Evolutionary conservation across 2,797 vertebrate genomes (phyloP).

Genomic region (Acanthiza pusilla): DNA sequence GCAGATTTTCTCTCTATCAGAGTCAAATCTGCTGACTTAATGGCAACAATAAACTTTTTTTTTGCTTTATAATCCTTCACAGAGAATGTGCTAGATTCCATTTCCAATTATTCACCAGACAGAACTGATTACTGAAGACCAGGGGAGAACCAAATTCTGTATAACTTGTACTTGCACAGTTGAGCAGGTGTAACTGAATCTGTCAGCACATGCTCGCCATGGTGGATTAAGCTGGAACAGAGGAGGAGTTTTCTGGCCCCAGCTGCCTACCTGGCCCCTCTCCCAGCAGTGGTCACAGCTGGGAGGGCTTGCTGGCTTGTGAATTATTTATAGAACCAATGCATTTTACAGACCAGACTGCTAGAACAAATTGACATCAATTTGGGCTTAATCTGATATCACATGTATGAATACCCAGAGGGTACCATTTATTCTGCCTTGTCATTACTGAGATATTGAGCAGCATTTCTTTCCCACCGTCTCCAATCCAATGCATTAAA

Average conservation of each 20-base stretch:
- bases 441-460: not conserved
- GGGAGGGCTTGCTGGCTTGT: not conserved
- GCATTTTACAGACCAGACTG: not conserved
- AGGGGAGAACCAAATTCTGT: not conserved
- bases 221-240: not conserved
- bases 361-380: not conserved
- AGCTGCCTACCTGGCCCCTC: not conserved
- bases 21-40: not conserved
- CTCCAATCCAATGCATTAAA: not conserved
- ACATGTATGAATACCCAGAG: not conserved
- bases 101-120: not conserved
- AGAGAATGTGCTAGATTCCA: not conserved
- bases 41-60: not conserved
- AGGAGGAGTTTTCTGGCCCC: not conserved
- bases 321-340: not conserved
- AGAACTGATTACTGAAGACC: not conserved
- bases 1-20: not conserved
- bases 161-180: not conserved
- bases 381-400: not conserved
- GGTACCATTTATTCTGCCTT: not conserved
- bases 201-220: not conserved
- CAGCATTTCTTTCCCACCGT: not conserved
- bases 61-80: not conserved
- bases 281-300: not conserved
- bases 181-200: not conserved